Evolutionary conservation across 2,888 invertebrate species (phyloP), one percentile per base, ranked within the genome.

Genomic region (Operophtera brumata): DNA sequence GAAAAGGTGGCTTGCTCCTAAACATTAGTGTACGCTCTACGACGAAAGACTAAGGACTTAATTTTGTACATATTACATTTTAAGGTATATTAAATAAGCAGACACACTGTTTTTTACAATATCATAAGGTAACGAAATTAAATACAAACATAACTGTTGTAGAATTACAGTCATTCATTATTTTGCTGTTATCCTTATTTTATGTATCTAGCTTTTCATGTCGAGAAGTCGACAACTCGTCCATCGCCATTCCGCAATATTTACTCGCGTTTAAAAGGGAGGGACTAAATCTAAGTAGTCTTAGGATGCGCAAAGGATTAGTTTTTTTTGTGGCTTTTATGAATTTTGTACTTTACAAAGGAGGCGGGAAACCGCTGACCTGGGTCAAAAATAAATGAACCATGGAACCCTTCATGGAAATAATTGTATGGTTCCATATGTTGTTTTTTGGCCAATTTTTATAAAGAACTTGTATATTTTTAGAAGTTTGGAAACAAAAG

Each of bases 41-140:
- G 85, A 84, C 82, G 81, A 85, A 86, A 86, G 81, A 87, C 86
- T 84, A 82, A 78, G 80, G 80, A 86, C 82, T 85, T 86, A 81
- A 86, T 84, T 82, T 84, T 89, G 87, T 89, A 87, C 75, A 88
- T 87, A 88, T 77, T 86, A 85, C 62, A 77, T 77, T 70, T 62
- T 87, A 86, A 88, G 87, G 69, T 81, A 79, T 56, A 67, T 71
- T 80, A 83, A 77, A 68, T 86, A 86, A 85, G 84, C 80, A 75
- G 78, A 85, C 78, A 84, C 81, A 86, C 86, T 83, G 86, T 90
- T 90, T 90, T 89, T 87, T 89, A 90, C 86, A 86, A 87, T 89
- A 89, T 87, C 77, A 73, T 88, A 88, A n/a, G 80, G 77, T 82
- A 83, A 83, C 80, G 75, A 77, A 79, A 77, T 80, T 78, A 77